Evolutionary conservation across 2,113 vertebrate genomes (phyloP).

Genomic region (Oncorhynchus nerka): DNA sequence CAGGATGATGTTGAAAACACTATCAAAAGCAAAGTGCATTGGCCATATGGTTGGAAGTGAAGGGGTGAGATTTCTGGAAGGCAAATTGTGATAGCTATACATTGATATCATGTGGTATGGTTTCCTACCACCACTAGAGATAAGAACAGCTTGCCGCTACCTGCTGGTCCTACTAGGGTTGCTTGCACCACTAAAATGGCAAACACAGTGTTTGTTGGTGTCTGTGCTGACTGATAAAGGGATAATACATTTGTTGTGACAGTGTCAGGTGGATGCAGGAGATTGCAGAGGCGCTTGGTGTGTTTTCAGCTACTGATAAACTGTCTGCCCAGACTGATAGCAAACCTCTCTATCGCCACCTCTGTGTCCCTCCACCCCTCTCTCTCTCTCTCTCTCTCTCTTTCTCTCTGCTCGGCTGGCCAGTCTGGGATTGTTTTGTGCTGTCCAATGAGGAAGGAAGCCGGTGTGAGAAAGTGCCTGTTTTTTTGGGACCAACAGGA

Average conservation of each 20-base stretch:
- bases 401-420: conserved; percentile 45
- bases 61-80: background rate
- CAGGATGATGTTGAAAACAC: background rate
- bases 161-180: conserved; percentile 28
- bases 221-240: conserved; percentile 55
- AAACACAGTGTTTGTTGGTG: conserved; percentile 11
- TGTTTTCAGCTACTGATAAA: conserved; percentile 30
- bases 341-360: conserved; percentile 10
- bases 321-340: conserved; percentile 46
- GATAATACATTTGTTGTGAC: conserved; percentile 32
- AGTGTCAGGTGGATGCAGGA: conserved; percentile 41
- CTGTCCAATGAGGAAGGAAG: conserved; percentile 79
- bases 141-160: conserved; percentile 37
- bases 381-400: conserved; percentile 43
- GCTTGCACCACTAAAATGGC: conserved; percentile 23
- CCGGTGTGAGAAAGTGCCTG: conserved; percentile 81
- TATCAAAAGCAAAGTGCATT: conserved; percentile 18
- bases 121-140: conserved; percentile 47
- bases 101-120: conserved; percentile 22
- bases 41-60: background rate
- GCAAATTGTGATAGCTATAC: background rate
- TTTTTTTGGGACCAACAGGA: conserved; percentile 80
- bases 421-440: conserved; percentile 75
- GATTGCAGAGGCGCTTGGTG: conserved; percentile 29
- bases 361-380: conserved; percentile 18